These are phyloP conservation scores for Labeo catla DNA, from an alignment of 2,113 vertebrate genomes.

Conservation along the genomic window DNA sequence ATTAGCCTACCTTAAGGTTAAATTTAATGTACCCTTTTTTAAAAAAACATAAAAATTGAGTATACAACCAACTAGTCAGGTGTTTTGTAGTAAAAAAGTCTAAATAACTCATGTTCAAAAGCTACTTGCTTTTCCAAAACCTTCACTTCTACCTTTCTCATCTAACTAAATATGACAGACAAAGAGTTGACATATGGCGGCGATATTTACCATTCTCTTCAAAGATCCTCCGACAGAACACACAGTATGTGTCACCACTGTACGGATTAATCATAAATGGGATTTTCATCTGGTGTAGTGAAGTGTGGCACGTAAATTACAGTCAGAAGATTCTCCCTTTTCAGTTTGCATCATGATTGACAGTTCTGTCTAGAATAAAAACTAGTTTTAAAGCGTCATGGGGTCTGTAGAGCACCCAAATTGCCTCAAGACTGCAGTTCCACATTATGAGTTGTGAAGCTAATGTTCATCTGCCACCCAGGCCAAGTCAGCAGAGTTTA, in stretches of 20 bases:
- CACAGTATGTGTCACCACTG: not conserved
- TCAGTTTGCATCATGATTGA: conserved; percentile 23
- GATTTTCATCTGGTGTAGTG: not conserved
- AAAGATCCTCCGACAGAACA: not conserved
- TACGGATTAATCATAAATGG: not conserved
- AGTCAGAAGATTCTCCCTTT: conserved; percentile 7
- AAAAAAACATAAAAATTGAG: not conserved
- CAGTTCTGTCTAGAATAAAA: conserved; percentile 25
- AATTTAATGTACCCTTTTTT: not conserved
- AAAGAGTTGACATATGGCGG: not conserved
- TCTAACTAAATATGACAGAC: not conserved
- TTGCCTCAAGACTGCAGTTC: conserved; percentile 77
- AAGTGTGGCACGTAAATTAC: not conserved
- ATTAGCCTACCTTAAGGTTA: not conserved
- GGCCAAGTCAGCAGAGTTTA: conserved; percentile 69
- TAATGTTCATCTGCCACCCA: conserved; percentile 80
- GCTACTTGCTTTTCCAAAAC: not conserved
- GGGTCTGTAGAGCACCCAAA: conserved; percentile 62
- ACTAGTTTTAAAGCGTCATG: conserved; percentile 10
- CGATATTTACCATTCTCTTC: conserved; percentile 2
- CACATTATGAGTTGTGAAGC: conserved; percentile 84
- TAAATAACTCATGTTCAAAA: not conserved
- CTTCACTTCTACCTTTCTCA: not conserved
- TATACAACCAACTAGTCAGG: not conserved
- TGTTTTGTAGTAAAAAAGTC: not conserved